A percentile compares a stretch with the other conserved stretches of the same genome.
These are phyloP conservation scores for Barypeithes pellucidus DNA, from an alignment of 2,888 invertebrate genomes.

Conservation along the genomic window DNA sequence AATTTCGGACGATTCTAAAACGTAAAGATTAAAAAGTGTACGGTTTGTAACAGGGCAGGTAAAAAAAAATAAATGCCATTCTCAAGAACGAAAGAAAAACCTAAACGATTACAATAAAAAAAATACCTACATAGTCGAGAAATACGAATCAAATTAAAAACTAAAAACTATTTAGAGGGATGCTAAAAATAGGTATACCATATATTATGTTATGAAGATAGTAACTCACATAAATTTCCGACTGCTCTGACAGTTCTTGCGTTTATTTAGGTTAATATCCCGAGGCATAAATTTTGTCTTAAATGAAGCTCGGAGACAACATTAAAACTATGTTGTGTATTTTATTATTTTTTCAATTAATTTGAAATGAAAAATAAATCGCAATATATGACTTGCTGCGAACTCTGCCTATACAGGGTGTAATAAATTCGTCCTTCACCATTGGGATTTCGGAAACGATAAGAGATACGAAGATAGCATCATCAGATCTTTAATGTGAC, in stretches of 20 bases:
- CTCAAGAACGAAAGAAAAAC: too few relatives aligned
- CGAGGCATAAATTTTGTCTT: conserved; percentile 4
- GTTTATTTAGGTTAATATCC: conserved; percentile 36
- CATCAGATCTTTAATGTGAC: too few relatives aligned
- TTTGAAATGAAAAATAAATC: too few relatives aligned
- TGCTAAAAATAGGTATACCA: conserved; percentile 15
- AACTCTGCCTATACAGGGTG: too few relatives aligned
- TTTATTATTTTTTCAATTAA: conserved; percentile 1
- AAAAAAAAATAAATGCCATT: too few relatives aligned
- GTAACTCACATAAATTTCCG: conserved; percentile 23
- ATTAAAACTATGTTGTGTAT: not conserved
- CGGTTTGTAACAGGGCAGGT: too few relatives aligned
- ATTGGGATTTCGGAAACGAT: too few relatives aligned
- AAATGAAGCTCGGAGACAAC: not conserved
- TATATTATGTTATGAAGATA: conserved; percentile 7
- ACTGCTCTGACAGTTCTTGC: conserved; percentile 18
- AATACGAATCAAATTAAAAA: not conserved
- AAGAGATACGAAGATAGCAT: too few relatives aligned
- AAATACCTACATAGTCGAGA: not conserved
- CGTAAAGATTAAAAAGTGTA: too few relatives aligned
- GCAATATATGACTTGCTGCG: too few relatives aligned
- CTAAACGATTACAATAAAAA: not conserved
- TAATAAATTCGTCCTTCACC: too few relatives aligned
- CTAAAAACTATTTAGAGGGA: conserved; percentile 14
- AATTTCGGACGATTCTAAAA: too few relatives aligned